These are phyloP conservation scores for Graptemys geographica DNA, from an alignment of 2,797 vertebrate genomes.

Conservation along the genomic window DNA sequence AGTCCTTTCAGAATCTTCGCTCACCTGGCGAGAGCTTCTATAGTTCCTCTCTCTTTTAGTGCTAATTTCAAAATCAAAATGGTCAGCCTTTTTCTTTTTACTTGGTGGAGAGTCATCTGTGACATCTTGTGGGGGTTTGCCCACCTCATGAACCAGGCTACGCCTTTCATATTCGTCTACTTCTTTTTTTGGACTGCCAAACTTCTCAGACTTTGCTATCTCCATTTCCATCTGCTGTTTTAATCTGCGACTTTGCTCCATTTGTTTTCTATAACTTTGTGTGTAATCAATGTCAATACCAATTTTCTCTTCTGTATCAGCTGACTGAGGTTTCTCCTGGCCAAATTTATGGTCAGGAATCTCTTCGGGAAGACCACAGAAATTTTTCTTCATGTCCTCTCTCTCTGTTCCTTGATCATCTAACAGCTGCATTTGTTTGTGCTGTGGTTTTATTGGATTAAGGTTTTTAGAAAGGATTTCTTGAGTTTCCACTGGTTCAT, in stretches of 20 bases:
- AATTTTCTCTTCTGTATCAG: constrained; percentile 88
- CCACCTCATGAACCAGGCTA: constrained; percentile 87
- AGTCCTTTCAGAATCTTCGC: constrained; percentile 89
- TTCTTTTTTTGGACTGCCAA: constrained; percentile 88
- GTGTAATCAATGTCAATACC: constrained; percentile 90
- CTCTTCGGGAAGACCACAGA: constrained; percentile 77
- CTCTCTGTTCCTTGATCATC: constrained; percentile 86
- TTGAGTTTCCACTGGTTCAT: constrained; percentile 83
- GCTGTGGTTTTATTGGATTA: constrained; percentile 83
- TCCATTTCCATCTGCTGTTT: constrained; percentile 91
- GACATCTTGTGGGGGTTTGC: constrained; percentile 87
- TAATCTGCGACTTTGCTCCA: constrained; percentile 89
- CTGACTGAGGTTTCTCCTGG: constrained; percentile 81
- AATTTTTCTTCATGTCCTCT: constrained; percentile 82
- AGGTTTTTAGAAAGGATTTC: constrained; percentile 84
- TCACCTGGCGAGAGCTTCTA: constrained; percentile 88
- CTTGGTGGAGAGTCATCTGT: constrained; percentile 89
- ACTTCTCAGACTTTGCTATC: constrained; percentile 86
- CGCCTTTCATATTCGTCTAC: constrained; percentile 89
- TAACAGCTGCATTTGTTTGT: constrained; percentile 77
- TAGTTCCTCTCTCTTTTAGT: constrained; percentile 90
- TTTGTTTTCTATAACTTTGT: constrained; percentile 91
- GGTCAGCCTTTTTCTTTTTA: constrained; percentile 91
- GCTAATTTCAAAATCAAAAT: constrained; percentile 89
- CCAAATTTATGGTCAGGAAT: constrained; percentile 79